Evolutionary conservation across 2,113 vertebrate species (phyloP).

Genomic region (Cinclus mexicanus): DNA sequence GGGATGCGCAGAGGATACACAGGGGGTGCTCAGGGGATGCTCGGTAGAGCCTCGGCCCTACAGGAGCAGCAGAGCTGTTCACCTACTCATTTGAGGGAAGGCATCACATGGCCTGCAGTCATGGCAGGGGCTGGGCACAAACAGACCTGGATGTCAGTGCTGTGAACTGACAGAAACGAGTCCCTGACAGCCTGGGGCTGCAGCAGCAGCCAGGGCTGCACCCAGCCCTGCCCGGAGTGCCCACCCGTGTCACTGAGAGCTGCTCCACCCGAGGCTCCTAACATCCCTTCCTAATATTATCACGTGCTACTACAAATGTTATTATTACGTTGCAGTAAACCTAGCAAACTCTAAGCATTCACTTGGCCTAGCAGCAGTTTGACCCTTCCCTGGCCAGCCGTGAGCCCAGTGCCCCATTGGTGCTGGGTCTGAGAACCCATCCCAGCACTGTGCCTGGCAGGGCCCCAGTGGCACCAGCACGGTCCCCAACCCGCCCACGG

Average conservation of each 20-base stretch:
- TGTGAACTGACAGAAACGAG: neutral
- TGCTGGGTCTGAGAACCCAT: too few relatives aligned
- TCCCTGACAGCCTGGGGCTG: neutral
- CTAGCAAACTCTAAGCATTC: neutral
- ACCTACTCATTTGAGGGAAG: neutral
- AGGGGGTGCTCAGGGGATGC: too few relatives aligned
- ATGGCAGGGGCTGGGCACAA: neutral
- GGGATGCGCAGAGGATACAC: neutral
- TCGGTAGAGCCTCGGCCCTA: too few relatives aligned
- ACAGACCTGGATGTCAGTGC: rapidly evolving
- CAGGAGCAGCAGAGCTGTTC: neutral
- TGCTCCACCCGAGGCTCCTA: neutral
- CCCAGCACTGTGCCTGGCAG: too few relatives aligned
- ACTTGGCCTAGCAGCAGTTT: too few relatives aligned
- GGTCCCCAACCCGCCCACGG: too few relatives aligned
- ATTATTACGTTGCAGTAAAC: neutral
- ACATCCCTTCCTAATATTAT: too few relatives aligned
- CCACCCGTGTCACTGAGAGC: rapidly evolving
- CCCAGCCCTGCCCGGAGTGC: neutral
- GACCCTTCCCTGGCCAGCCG: too few relatives aligned
- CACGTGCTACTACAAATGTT: too few relatives aligned
- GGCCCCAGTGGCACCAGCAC: too few relatives aligned
- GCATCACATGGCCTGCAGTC: neutral
- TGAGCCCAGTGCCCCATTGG: too few relatives aligned
- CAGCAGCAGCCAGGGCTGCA: neutral